phyloP scores from a whole-genome alignment of 1,140 invertebrate genomes.

The Acyrthosiphon pisum region DNA sequence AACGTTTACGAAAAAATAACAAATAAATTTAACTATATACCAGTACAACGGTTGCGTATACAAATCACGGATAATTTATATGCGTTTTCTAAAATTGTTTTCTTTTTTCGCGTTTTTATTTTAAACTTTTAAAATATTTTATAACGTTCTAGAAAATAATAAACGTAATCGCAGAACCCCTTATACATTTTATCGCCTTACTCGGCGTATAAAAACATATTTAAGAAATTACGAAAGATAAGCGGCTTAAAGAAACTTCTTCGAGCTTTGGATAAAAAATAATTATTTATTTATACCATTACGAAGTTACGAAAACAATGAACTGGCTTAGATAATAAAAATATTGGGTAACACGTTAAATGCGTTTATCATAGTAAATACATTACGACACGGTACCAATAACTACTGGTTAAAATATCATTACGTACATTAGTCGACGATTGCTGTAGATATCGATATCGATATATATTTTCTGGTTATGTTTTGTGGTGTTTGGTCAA shows the following conservation, averaged over 20 bases:
- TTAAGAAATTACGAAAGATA: neutral
- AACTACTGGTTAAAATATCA: no score
- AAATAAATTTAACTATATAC: neutral
- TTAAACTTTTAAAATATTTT: constrained; percentile 1
- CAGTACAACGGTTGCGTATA: neutral
- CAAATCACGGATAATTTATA: neutral
- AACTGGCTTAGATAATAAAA: neutral
- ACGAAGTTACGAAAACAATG: neutral
- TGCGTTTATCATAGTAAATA: neutral
- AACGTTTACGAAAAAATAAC: constrained; percentile 20
- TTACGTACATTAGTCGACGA: no score
- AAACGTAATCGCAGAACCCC: neutral
- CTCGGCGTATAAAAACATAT: neutral
- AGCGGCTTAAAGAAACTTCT: neutral
- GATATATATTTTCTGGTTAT: no score
- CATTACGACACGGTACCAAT: neutral
- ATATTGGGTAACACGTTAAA: neutral
- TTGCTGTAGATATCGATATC: no score
- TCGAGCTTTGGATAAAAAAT: neutral
- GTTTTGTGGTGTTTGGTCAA: no score
- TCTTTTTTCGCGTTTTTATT: neutral
- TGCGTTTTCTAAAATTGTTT: neutral
- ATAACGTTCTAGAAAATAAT: neutral
- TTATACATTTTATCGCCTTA: neutral
- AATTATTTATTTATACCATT: neutral